Base-by-base conservation (phyloP, 1,140 invertebrate genomes). In the Dermatophagoides farinae region DNA sequence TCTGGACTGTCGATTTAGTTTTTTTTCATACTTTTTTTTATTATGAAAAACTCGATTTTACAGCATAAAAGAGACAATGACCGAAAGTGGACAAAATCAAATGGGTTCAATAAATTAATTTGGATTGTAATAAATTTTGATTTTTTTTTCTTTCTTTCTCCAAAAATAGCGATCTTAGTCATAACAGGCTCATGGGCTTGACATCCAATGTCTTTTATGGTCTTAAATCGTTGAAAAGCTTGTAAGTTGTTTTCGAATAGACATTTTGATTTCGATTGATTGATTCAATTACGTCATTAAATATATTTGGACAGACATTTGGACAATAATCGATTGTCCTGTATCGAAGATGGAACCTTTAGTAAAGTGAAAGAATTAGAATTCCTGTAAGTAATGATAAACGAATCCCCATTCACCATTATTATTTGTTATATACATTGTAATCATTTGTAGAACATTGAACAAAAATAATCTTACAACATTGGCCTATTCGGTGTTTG, bases 281-380 rank as follows among this genome's bases (percentile, higher is more conserved):
- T 47, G 46, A 18, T 20, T 57, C 23, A 23, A 61, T 61, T 25
- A 51, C 64, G 16, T 50, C 20, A 18, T 50, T 20, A 11, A 25
- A 12, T 22, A 16, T 43, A 16, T 43, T 43, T 43, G 1, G 76
- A 22, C 74, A 86, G 84, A 66, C 83, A 92, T 72, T 74, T 97
- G 64, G 92, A 97, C 71, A 86, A 91, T 70, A 97, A 97, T 72
- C 81, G 85, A 66, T 76, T 97, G 62, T 87, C 84, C 12, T 97
- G 92, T 70, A 79, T 96, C 66, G 89, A 93, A 66, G 87, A 91
- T 67, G 79, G 82, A 64, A 82, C 88, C 1, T 78, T 95, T 53
- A 80, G 82, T 69, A 80, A 82, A 50, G 70, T 93, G 51, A 86
- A 81, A 68, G 84, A 88, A 65, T 73, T 92, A 67, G 86, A 92